Evolutionary conservation across 2,113 vertebrate species (phyloP).

Genomic region (Piprites chloris): DNA sequence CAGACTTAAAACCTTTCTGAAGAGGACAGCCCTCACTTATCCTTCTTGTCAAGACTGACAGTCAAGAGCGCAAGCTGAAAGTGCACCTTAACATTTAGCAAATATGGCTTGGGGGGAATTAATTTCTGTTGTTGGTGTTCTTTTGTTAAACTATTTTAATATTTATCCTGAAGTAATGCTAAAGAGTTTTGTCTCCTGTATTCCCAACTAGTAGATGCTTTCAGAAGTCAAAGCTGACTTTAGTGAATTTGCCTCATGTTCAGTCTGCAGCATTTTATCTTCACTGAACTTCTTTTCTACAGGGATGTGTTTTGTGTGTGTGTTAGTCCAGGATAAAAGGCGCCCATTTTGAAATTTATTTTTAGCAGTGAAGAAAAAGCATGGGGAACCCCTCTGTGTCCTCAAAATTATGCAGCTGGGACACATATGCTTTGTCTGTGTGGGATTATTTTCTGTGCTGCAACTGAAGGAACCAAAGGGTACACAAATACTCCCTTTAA

Average conservation of each 20-base stretch:
- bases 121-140: background rate
- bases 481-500: background rate
- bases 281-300: background rate
- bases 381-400: background rate
- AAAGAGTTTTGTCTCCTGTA: background rate
- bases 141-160: background rate
- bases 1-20: background rate
- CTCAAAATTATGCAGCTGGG: background rate
- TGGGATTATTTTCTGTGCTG: background rate
- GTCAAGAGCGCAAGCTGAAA: background rate
- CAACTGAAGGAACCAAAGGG: background rate
- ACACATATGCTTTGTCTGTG: fast-evolving
- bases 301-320: background rate
- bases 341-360: background rate
- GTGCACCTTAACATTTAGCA: background rate
- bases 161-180: background rate
- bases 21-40: background rate
- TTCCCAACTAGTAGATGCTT: background rate
- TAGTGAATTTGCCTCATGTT: background rate
- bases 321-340: background rate
- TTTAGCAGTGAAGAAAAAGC: background rate
- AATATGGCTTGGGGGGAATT: background rate
- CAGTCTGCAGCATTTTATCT: background rate
- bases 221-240: background rate
- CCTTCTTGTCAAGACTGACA: background rate